A percentile compares a stretch with the other conserved stretches of the same genome.
Conservation (phyloP, 2,888 invertebrate genomes). For the Synergus itoensis region DNA sequence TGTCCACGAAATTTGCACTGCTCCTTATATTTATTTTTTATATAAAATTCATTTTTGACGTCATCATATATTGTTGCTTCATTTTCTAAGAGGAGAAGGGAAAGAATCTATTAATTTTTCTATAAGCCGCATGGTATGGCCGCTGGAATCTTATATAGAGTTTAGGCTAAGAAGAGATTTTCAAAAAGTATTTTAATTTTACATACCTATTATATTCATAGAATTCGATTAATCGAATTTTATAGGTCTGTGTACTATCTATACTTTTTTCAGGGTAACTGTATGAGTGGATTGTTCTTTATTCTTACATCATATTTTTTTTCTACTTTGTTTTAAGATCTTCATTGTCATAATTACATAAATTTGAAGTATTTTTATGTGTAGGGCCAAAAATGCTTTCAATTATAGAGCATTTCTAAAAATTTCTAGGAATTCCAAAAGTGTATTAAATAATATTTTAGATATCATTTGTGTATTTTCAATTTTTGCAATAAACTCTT, state of each 20-base stretch:
- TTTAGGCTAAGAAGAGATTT: constrained; percentile 24
- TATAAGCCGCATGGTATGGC: neutral
- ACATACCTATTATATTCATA: neutral
- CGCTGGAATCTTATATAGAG: neutral
- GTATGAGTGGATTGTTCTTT: neutral
- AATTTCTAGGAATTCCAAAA: too few relatives aligned
- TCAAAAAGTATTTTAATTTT: constrained; percentile 23
- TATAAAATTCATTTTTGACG: constrained; percentile 19
- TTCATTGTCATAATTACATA: too few relatives aligned
- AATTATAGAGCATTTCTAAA: too few relatives aligned
- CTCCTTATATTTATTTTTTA: constrained; percentile 38
- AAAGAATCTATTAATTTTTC: neutral
- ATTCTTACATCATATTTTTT: neutral
- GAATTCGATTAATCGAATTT: neutral
- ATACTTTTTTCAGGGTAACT: neutral
- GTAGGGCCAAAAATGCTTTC: too few relatives aligned
- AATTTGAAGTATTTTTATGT: too few relatives aligned
- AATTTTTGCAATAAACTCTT: too few relatives aligned
- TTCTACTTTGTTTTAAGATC: too few relatives aligned
- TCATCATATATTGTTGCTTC: neutral
- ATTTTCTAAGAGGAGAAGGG: constrained; percentile 3
- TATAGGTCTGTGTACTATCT: neutral
- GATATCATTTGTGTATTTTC: too few relatives aligned
- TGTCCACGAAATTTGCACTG: neutral
- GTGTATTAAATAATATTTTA: too few relatives aligned